Conservation (phyloP, 2,797 vertebrate genomes). For the Rhynchotus rufescens region DNA sequence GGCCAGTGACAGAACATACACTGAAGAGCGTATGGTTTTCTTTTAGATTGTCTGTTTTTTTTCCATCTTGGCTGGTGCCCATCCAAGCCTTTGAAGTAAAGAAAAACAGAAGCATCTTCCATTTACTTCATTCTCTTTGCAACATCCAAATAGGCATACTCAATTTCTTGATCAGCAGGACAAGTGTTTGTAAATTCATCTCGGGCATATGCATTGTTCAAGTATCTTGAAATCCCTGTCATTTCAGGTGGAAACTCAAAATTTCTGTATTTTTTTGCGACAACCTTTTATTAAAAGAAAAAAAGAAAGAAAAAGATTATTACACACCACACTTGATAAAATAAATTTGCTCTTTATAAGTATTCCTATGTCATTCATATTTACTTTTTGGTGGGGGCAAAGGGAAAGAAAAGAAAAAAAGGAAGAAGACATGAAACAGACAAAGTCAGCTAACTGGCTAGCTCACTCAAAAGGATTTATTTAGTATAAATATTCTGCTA, state of each 20-base stretch:
- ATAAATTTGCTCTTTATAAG: neutral
- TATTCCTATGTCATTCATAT: neutral
- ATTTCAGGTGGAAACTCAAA: conserved; percentile 93
- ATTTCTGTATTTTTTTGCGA: conserved; percentile 90
- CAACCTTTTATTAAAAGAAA: conserved; percentile 82
- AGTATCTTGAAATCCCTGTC: conserved; percentile 90
- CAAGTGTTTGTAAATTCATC: conserved; percentile 95
- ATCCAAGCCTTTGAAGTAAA: neutral
- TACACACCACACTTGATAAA: neutral
- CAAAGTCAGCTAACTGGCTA: neutral
- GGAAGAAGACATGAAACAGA: neutral
- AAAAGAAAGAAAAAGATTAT: neutral
- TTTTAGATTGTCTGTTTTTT: neutral
- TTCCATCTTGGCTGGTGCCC: neutral
- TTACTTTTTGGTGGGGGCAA: neutral
- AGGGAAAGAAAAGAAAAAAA: neutral
- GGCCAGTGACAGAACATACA: conserved; percentile 27
- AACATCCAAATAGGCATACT: conserved; percentile 81
- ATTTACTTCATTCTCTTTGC: conserved; percentile 84
- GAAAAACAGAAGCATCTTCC: neutral
- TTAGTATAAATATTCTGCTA: neutral
- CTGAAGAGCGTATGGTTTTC: neutral
- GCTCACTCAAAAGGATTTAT: neutral
- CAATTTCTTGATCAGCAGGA: conserved; percentile 90
- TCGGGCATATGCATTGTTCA: conserved; percentile 88